Base-by-base conservation (phyloP, 2,797 vertebrate species). In the Parotocinclus haroldoi region DNA sequence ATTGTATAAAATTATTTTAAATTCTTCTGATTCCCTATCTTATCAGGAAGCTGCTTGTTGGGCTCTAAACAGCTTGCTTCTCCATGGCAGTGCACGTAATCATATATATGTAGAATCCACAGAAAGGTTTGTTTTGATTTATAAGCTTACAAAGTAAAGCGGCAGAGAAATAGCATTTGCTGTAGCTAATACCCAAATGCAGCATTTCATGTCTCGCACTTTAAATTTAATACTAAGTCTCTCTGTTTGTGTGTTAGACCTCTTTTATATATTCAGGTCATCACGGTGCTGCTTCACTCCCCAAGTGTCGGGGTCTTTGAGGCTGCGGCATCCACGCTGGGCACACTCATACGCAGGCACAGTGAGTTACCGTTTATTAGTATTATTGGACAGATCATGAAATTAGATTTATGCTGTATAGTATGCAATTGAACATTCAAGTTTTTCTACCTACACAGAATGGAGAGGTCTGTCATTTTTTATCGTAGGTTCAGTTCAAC, bases 31-130 rank as follows among this genome's bases (percentile, higher is more conserved):
- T 63, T 67, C 37, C 27, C 27, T 60, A 9, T 27, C 5, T 52
- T 67, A 68, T 61, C 81, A 99, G 96, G 95, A 95, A 74, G 93
- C 96, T n/a, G 92, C 95, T 0, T 95, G 96, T 76, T 94, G 93
- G 94, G 93, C 96, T 69, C 78, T 98, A 50, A 93, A 96, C 80
- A 94, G 89, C 59, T 91, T 99, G 68, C 80, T 97, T 46, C 80
- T 95, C 63, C 92, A 96, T 60, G 92, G 95, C 44, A 78, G 18
- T 11, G 83, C 74, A 69, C 83, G 87, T 64, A 85, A 82, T 13
- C 79, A 85, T 45, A 87, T 85, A 66, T 91, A 91, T 53, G 93
- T 92, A 73, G 92, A 97, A 58, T 92, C 90, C 76, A 89, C 92
- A 0, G 84, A 85, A 73, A 93, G 95, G 96, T 96, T 82, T 5